Evolutionary conservation across 2,888 invertebrate genomes (phyloP), one percentile per base, ranked within the genome.

Genomic region (Hypena proboscidalis): DNA sequence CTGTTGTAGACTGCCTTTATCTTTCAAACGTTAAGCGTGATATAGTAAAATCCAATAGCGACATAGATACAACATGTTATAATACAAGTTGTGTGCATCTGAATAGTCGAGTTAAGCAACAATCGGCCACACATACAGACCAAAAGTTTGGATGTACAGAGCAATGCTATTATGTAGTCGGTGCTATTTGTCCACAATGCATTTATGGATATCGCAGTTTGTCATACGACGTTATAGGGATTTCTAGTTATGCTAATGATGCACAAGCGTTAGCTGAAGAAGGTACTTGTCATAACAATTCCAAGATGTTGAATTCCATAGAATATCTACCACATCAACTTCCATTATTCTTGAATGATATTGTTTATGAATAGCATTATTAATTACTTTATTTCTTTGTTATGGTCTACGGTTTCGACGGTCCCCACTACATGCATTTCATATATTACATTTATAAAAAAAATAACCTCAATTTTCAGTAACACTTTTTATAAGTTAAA

Each of bases 321-420:
- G 61, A 70, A 10, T 74, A 50, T 50, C 55, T 86, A 30, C 82
- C 83, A 1, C 84, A 77, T 0, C 87, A 86, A 45, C 58, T 87
- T 14, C 87, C 87, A 4, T 37, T 56, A 4, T 86, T 86, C 62
- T 63, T 85, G 17, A 58, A 47, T 48, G 55, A 73, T 46, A 42
- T 70, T 7, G 54, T 10, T 11, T 64, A 65, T 49, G 27, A 35
- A 8, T 60, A 45, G 20, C 20, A 23, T 10, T 3, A 20, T 19
- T 7, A 5, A n/a, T n/a, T n/a, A n/a, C n/a, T 27, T 17, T 32
- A 30, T 42, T 15, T 13, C 37, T 43, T 45, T 27, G 17, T 44
- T 27, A 15, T 45, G 45, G 32, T 36, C 22, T 30, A 39, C 32
- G 22, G 21, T 20, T n/a, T n/a, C n/a, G n/a, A n/a, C n/a, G n/a